Evolutionary conservation across 2,888 invertebrate genomes (phyloP).

Genomic region (Diaphora mendica): DNA sequence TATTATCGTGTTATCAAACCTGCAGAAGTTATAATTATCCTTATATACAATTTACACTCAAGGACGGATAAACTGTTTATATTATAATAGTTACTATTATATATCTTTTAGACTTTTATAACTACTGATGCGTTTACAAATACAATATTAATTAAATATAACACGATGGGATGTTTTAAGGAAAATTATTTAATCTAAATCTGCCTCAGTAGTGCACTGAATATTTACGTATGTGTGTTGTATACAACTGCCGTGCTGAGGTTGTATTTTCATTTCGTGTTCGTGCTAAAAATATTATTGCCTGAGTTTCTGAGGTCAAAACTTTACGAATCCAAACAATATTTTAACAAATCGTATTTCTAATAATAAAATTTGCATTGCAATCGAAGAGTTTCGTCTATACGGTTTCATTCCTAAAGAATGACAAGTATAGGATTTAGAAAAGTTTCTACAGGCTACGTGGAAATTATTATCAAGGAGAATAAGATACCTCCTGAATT

Average conservation of each 20-base stretch:
- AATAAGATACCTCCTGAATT: too few relatives aligned
- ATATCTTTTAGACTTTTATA: background rate
- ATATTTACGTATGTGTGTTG: background rate
- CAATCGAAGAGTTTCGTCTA: too few relatives aligned
- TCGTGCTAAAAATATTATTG: too few relatives aligned
- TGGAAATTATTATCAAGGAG: too few relatives aligned
- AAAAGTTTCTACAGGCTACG: too few relatives aligned
- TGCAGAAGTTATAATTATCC: slow-evolving; percentile 33
- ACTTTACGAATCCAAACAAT: background rate
- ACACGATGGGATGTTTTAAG: background rate
- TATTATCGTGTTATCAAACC: slow-evolving; percentile 43
- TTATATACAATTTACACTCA: slow-evolving; percentile 25
- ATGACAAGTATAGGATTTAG: too few relatives aligned
- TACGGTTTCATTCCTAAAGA: too few relatives aligned
- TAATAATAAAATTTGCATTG: background rate
- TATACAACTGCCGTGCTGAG: too few relatives aligned
- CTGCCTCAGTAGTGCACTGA: background rate
- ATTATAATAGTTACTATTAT: slow-evolving; percentile 1
- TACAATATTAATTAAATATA: background rate
- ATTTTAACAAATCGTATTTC: background rate
- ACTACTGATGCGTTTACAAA: background rate
- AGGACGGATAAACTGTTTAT: slow-evolving; percentile 20
- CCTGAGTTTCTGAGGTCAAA: background rate
- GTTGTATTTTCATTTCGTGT: too few relatives aligned
- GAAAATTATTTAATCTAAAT: background rate